A percentile compares a stretch with the other conserved stretches of the same genome.
phyloP scores from a whole-genome alignment of 2,113 vertebrate species.

The Notarius lentiginosus region DNA sequence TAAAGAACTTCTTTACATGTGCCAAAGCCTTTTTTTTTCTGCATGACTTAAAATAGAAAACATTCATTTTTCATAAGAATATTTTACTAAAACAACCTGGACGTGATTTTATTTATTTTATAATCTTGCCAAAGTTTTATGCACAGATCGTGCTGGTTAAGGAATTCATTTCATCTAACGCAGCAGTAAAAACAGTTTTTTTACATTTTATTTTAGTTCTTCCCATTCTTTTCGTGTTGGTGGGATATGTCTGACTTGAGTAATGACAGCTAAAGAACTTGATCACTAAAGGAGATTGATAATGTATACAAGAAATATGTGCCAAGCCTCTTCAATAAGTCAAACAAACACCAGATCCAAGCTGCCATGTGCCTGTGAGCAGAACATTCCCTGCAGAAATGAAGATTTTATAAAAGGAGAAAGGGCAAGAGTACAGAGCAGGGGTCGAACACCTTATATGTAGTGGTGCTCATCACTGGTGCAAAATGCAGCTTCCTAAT shows the following conservation, averaged over 20 bases:
- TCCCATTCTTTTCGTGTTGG: not conserved
- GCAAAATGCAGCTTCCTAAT: slow-evolving; percentile 26
- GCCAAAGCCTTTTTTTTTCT: too few relatives aligned
- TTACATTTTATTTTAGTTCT: not conserved
- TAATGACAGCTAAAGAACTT: not conserved
- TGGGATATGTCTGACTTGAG: not conserved
- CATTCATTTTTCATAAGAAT: too few relatives aligned
- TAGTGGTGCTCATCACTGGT: slow-evolving; percentile 18
- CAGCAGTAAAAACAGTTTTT: not conserved
- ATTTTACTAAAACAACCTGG: not conserved
- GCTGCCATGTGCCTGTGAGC: not conserved
- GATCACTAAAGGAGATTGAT: not conserved
- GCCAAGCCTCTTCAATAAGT: not conserved
- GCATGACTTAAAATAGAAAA: too few relatives aligned
- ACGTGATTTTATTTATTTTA: not conserved
- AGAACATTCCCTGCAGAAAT: not conserved
- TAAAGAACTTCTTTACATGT: too few relatives aligned
- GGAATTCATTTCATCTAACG: not conserved
- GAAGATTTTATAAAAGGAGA: slow-evolving; percentile 14
- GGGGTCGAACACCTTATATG: not conserved
- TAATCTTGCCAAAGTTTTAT: not conserved
- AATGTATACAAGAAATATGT: slow-evolving; percentile 15
- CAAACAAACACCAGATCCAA: slow-evolving; percentile 37
- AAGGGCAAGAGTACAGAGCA: not conserved
- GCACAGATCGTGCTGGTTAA: not conserved